These are phyloP conservation scores for Agrotis exclamationis DNA, from an alignment of 2,888 invertebrate genomes.

Conservation along the genomic window DNA sequence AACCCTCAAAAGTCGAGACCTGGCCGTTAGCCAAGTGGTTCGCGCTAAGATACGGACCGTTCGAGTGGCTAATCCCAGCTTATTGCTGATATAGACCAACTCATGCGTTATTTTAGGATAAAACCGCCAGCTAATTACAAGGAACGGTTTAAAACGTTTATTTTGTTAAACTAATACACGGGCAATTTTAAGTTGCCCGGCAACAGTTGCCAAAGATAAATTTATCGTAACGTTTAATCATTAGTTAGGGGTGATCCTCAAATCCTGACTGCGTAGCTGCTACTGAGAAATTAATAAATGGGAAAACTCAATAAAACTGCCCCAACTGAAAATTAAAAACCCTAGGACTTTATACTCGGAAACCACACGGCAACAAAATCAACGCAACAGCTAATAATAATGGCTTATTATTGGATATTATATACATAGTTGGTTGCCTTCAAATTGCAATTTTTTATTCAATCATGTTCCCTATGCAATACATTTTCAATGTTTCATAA, in stretches of 20 bases:
- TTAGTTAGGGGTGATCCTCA: too few relatives aligned
- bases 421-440: not conserved
- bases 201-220: not conserved
- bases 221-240: too few relatives aligned
- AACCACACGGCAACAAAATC: too few relatives aligned
- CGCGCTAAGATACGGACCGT: constrained; percentile 58
- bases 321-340: too few relatives aligned
- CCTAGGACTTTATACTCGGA: too few relatives aligned
- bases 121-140: constrained; percentile 55
- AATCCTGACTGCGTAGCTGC: too few relatives aligned
- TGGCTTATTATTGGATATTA: too few relatives aligned
- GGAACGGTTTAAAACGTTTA: constrained; percentile 28
- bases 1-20: constrained; percentile 56
- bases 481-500: too few relatives aligned
- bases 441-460: not conserved
- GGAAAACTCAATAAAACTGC: too few relatives aligned
- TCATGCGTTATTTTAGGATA: constrained; percentile 65
- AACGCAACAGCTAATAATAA: too few relatives aligned
- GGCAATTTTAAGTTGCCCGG: not conserved
- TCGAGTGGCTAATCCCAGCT: constrained; percentile 61
- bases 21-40: constrained; percentile 60
- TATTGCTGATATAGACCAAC: constrained; percentile 60
- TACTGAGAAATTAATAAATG: too few relatives aligned
- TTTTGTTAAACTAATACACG: not conserved
- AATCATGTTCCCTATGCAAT: not conserved